Evolutionary conservation across 2,797 vertebrate genomes (phyloP).

Genomic region (Odontamblyopus lacepedii): DNA sequence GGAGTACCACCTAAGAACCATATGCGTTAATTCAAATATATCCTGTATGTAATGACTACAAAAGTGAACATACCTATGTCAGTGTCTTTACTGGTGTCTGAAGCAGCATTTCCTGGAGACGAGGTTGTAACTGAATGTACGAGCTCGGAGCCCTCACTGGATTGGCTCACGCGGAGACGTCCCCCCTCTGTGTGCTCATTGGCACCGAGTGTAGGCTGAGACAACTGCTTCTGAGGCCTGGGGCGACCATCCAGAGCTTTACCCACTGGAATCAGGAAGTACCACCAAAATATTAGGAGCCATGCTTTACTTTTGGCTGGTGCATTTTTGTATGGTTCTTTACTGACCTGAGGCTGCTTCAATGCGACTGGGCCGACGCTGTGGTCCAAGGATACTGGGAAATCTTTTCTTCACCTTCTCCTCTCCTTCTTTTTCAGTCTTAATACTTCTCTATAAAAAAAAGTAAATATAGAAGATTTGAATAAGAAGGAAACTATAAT

Average conservation of each 20-base stretch:
- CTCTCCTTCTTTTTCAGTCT: conserved; percentile 92
- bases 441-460: conserved; percentile 87
- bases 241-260: conserved; percentile 88
- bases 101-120: conserved; percentile 63
- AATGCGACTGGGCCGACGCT: conserved; percentile 87
- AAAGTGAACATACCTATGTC: conserved; percentile 77
- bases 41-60: background rate
- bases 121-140: conserved; percentile 76
- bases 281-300: background rate
- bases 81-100: conserved; percentile 81
- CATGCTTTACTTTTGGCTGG: background rate
- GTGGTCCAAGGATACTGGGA: conserved; percentile 89
- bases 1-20: conserved; percentile 64
- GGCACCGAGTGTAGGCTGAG: conserved; percentile 79
- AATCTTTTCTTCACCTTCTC: conserved; percentile 94
- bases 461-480: background rate
- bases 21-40: background rate
- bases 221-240: conserved; percentile 87
- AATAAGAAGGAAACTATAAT: background rate
- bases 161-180: conserved; percentile 83
- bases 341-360: conserved; percentile 87
- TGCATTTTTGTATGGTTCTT: background rate
- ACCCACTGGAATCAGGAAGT: conserved; percentile 74
- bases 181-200: conserved; percentile 82
- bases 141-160: conserved; percentile 84